These are phyloP conservation scores for Amiota mariae DNA, from an alignment of 2,888 invertebrate genomes.

Conservation along the genomic window DNA sequence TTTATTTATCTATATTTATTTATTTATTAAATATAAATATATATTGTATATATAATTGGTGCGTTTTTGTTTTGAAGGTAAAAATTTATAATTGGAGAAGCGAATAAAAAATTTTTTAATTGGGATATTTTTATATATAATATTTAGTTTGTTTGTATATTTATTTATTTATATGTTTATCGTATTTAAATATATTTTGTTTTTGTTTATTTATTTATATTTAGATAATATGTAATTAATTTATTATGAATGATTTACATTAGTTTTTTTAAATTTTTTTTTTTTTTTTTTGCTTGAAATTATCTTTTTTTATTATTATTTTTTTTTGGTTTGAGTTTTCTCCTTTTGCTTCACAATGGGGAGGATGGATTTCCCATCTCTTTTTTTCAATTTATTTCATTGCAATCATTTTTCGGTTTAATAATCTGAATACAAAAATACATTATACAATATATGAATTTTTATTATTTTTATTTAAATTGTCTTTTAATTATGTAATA, in stretches of 20 bases:
- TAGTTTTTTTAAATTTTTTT: background rate
- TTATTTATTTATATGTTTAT: conserved; percentile 15
- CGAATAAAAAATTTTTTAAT: conserved; percentile 46
- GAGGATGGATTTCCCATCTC: too few relatives aligned
- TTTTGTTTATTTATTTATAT: background rate
- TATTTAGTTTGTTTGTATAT: conserved; percentile 38
- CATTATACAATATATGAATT: conserved; percentile 52
- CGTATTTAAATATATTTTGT: conserved; percentile 27
- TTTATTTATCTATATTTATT: conserved; percentile 31
- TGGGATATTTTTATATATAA: conserved; percentile 41
- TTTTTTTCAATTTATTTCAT: background rate
- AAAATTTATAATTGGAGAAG: conserved; percentile 42
- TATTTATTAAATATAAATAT: conserved; percentile 35
- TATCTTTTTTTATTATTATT: conserved; percentile 10
- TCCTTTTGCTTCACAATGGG: background rate
- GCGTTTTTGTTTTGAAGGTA: conserved; percentile 35
- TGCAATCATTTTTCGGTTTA: conserved; percentile 27
- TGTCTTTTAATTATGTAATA: conserved; percentile 39
- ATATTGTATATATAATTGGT: conserved; percentile 44
- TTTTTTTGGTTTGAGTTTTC: conserved; percentile 10
- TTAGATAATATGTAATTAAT: background rate
- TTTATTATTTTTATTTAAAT: conserved; percentile 43
- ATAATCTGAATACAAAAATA: conserved; percentile 65
- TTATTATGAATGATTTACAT: background rate
- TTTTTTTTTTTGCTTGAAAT: conserved; percentile 23